These are phyloP conservation scores for Bombus confusus DNA, from an alignment of 1,140 invertebrate genomes.

Conservation along the genomic window DNA sequence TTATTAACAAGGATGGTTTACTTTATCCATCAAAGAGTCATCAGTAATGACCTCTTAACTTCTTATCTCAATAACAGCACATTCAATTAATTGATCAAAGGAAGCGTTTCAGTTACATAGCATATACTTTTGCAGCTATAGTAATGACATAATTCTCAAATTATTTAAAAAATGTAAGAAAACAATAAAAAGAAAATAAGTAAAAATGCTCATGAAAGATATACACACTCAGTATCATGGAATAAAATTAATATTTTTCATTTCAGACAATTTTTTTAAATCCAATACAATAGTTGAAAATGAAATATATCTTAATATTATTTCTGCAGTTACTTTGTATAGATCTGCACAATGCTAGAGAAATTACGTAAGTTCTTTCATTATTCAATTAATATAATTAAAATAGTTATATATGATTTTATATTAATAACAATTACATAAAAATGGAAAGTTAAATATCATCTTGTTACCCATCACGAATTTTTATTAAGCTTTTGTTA, in stretches of 20 bases:
- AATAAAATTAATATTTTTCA: conserved; percentile 31
- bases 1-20: conserved; percentile 52
- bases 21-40: conserved; percentile 62
- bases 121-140: conserved; percentile 27
- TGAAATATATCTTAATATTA: conserved; percentile 59
- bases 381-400: background rate
- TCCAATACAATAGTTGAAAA: conserved; percentile 36
- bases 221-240: background rate
- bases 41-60: conserved; percentile 64
- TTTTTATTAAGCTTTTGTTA: background rate
- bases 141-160: background rate
- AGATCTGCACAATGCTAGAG: conserved; percentile 54
- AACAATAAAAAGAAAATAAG: background rate
- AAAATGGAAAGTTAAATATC: background rate
- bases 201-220: background rate
- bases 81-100: conserved; percentile 62
- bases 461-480: background rate
- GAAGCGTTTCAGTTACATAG: conserved; percentile 32
- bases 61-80: conserved; percentile 61
- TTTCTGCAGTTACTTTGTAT: conserved; percentile 55
- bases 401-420: background rate
- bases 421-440: conserved; percentile 1
- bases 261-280: conserved; percentile 39
- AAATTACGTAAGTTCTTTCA: conserved; percentile 71
- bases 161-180: background rate